phyloP scores from a whole-genome alignment of 2,797 vertebrate species.

The Delichon dasypus region DNA sequence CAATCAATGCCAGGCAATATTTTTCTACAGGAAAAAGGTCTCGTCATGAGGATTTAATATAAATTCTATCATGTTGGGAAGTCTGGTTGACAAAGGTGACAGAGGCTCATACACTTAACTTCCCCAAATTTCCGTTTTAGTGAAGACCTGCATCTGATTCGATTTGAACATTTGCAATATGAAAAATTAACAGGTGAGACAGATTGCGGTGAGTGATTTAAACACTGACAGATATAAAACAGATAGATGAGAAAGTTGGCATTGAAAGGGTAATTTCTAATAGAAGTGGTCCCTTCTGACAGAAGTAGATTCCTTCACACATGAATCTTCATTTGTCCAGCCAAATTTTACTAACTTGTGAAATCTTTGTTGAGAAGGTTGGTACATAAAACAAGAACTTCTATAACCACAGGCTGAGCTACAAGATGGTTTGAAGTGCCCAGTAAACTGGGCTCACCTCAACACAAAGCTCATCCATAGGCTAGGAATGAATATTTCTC shows the following conservation, averaged over 20 bases:
- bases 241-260: not conserved
- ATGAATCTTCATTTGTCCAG: not conserved
- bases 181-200: not conserved
- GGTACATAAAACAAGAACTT: not conserved
- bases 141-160: not conserved
- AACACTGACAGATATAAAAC: not conserved
- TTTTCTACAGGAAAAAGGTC: not conserved
- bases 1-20: not conserved
- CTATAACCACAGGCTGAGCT: not conserved
- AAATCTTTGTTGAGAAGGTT: not conserved
- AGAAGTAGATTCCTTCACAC: not conserved
- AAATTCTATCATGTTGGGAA: not conserved
- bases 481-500: not conserved
- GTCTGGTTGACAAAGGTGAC: not conserved
- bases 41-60: not conserved
- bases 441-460: not conserved
- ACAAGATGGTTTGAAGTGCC: not conserved
- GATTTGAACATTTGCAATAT: not conserved
- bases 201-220: too few species aligned
- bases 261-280: not conserved
- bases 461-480: not conserved
- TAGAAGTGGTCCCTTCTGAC: not conserved
- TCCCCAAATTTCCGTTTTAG: not conserved
- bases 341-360: not conserved
- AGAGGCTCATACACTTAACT: not conserved